A percentile compares a stretch with the other conserved stretches of the same genome.
phyloP scores from a whole-genome alignment of 1,140 invertebrate genomes.

The Drosophila yakuba region DNA sequence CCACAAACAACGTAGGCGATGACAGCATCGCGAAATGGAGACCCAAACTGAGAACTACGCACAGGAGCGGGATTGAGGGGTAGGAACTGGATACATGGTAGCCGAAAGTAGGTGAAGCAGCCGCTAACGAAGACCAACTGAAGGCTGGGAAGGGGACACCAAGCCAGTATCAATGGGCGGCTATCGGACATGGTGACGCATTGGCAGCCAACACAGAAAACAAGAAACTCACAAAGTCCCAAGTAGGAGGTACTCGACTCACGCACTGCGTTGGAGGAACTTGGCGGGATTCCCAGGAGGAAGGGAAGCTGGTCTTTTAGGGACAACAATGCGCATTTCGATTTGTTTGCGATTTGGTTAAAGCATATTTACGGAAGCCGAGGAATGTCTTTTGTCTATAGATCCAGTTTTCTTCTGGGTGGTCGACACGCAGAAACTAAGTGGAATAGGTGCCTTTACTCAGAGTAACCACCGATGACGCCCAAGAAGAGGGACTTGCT shows the following conservation, averaged over 20 bases:
- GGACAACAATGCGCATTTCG: constrained; percentile 66
- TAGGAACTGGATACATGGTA: constrained; percentile 39
- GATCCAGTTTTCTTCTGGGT: constrained; percentile 40
- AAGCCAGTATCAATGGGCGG: constrained; percentile 64
- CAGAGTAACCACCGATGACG: neutral
- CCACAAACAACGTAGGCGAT: constrained; percentile 68
- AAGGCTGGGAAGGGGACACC: neutral
- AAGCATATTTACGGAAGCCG: constrained; percentile 63
- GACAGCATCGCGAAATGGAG: constrained; percentile 68
- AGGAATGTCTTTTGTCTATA: constrained; percentile 32
- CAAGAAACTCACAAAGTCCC: constrained; percentile 27
- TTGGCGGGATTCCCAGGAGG: neutral
- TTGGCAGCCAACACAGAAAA: constrained; percentile 68
- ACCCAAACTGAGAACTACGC: constrained; percentile 29
- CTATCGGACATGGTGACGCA: constrained; percentile 74
- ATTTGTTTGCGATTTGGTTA: constrained; percentile 76
- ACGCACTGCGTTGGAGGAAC: constrained; percentile 42
- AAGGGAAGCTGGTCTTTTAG: constrained; percentile 44
- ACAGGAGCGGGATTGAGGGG: constrained; percentile 9
- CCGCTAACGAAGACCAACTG: constrained; percentile 43
- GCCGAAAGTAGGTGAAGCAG: constrained; percentile 74
- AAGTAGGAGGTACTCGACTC: constrained; percentile 57
- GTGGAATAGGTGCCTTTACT: neutral
- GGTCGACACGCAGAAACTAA: constrained; percentile 38
- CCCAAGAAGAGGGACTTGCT: constrained; percentile 34